phyloP scores from a whole-genome alignment of 2,888 invertebrate species.

The Netelia fuscicornis region DNA sequence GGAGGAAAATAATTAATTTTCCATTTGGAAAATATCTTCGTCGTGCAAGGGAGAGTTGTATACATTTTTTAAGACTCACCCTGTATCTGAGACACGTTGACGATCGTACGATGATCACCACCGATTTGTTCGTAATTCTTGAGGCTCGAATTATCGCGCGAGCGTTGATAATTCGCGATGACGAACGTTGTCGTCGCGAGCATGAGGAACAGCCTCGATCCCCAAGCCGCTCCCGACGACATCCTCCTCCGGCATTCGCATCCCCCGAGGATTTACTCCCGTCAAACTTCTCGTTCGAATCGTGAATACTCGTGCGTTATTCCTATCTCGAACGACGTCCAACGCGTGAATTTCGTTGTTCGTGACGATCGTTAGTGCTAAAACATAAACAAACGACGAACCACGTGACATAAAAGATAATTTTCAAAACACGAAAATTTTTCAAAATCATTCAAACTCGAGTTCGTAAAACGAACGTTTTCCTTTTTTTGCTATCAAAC shows the following conservation, averaged over 20 bases:
- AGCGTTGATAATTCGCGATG: slow-evolving; percentile 81
- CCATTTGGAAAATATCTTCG: too few species aligned
- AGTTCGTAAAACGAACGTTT: too few species aligned
- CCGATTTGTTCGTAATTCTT: slow-evolving; percentile 68
- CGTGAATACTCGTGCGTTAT: slow-evolving; percentile 28
- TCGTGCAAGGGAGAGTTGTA: too few species aligned
- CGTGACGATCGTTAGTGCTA: too few species aligned
- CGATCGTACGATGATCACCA: slow-evolving; percentile 71
- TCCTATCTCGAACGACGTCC: background rate
- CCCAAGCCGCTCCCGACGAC: slow-evolving; percentile 80
- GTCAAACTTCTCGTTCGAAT: slow-evolving; percentile 54
- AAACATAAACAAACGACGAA: too few species aligned
- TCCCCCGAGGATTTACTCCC: slow-evolving; percentile 76
- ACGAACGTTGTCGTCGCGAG: slow-evolving; percentile 80
- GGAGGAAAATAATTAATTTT: too few species aligned
- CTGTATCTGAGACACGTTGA: slow-evolving; percentile 74
- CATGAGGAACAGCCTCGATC: slow-evolving; percentile 81
- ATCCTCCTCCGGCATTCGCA: slow-evolving; percentile 81
- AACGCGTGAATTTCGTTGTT: too few species aligned
- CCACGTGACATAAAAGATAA: too few species aligned
- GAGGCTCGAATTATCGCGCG: slow-evolving; percentile 76
- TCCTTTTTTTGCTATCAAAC: too few species aligned
- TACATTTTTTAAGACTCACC: slow-evolving; percentile 69
- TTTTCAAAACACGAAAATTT: too few species aligned
- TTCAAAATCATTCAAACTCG: too few species aligned